Base-by-base conservation (phyloP, 1,140 invertebrate genomes). In the Lordiphosa collinella region DNA sequence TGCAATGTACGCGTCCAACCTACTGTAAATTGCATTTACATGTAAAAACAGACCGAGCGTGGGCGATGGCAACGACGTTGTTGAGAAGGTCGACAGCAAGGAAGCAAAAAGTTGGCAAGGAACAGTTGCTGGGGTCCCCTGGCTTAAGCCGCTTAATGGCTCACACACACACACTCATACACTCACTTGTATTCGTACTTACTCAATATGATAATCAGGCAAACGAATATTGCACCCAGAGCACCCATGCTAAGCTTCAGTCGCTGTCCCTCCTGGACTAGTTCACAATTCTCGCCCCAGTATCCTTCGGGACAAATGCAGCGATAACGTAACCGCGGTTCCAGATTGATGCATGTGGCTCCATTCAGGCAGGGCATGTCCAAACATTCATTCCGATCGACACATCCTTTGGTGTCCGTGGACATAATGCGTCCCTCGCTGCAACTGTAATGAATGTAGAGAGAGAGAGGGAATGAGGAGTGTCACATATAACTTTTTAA, bases 231-330 rank as follows among this genome's bases (percentile, higher is more conserved):
- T 47, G 92, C 91, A 31, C 92, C 92, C 57, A 93, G 85, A 53
- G 92, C 92, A 36, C 92, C 92, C 89, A 92, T 90, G 80, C 91
- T 92, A 2, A 93, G 86, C 67, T 91, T 90, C 53, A 93, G 88
- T 10, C 91, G 91, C 74, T 92, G 92, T 40, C 92, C 92, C 79
- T 93, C 91, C 67, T 92, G 90, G 29, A 91, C 89, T 34, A 92
- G 88, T 73, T 93, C 92, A 87, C 93, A 94, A 62, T 93, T 90
- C 50, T 90, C 90, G n/a, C 93, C 93, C 76, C 90, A 91, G 87
- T 91, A 94, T 9, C 92, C 92, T 56, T 90, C 89, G 2, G 91
- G 90, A 76, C 93, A 93, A 13, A 89, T 90, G 85, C 89, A 92
- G 32, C 89, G 91, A 65, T 91, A 92, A 10, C 90, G 88, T 16